Evolutionary conservation across 2,797 vertebrate genomes (phyloP), one percentile per base, ranked within the genome.

Genomic region (Platalea minor): DNA sequence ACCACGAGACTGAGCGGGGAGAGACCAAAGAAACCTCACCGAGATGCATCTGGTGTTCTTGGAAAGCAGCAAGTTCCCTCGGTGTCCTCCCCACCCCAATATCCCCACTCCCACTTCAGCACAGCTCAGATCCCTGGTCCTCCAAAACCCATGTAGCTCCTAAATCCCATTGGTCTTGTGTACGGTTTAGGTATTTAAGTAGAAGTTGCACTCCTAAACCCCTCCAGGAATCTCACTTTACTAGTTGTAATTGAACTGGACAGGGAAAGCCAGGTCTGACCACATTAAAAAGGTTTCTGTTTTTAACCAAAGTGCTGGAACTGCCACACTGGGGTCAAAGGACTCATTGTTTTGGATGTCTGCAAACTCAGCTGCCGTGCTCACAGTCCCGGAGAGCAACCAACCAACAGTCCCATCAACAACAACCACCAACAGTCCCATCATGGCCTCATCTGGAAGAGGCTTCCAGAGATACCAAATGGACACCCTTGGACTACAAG

Each of bases 211-310:
- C n/a, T 65, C 50, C 68, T 77, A 57, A 84, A 33, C 13, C 50
- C 57, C 54, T 41, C 16, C 39, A 77, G 43, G 56, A 93, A 73
- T 51, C 51, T 89, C 21, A 28, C 78, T 63, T 72, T 35, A 21
- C 64, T 10, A 14, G 60, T 3, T 68, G 60, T 13, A 78, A 51
- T 45, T 77, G 64, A 68, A 65, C 51, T 50, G 61, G 57, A n/a
- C 57, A 78, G 65, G 50, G 61, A 95, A 78, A 59, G 59, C 43
- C 85, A 90, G 63, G 18, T 72, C 48, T 94, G 65, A 78, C 91
- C 85, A 95, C 73, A 83, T 72, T n/a, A 78, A 85, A 93, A 68
- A 23, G 7, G 43, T 51, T 91, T 51, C 28, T 77, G 64, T 46
- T 67, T 89, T 82, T 43, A 80, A 87, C 33, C 18, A 14, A 80